phyloP scores from a whole-genome alignment of 2,113 vertebrate species.

The Seriola aureovittata region DNA sequence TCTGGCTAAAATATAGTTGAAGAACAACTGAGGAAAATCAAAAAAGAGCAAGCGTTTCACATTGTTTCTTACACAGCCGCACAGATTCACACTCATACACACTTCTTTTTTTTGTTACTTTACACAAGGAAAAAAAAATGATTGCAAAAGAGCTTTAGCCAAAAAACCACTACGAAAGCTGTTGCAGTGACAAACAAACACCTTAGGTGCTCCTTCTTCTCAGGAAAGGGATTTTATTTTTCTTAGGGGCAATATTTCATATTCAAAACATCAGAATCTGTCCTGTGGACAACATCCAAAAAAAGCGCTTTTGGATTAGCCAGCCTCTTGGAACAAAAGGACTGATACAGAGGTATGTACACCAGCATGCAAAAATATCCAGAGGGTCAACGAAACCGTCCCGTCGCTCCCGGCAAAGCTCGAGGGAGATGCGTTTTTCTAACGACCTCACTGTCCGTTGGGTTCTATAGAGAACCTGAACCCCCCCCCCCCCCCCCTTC shows the following conservation, averaged over 20 bases:
- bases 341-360: constrained; percentile 74
- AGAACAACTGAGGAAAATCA: constrained; percentile 48
- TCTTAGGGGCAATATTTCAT: constrained; percentile 60
- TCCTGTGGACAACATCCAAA: constrained; percentile 67
- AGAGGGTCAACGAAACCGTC: constrained; percentile 61
- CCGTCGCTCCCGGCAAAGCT: constrained; percentile 37
- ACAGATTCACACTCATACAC: constrained; percentile 61
- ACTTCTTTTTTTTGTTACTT: constrained; percentile 59
- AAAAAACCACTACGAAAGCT: constrained; percentile 77
- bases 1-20: constrained; percentile 41
- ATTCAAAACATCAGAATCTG: constrained; percentile 72
- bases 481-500: neutral
- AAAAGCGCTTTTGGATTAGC: constrained; percentile 57
- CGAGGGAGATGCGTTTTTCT: constrained; percentile 9
- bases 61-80: constrained; percentile 63
- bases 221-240: constrained; percentile 56
- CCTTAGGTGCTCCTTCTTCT: constrained; percentile 66
- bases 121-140: constrained; percentile 68
- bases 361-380: constrained; percentile 83
- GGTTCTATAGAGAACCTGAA: constrained; percentile 11
- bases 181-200: constrained; percentile 75
- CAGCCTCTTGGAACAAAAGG: constrained; percentile 67
- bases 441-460: constrained; percentile 3
- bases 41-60: constrained; percentile 53
- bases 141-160: constrained; percentile 77